Conservation (phyloP, 2,797 vertebrate species). For the Eulemur mongoz region DNA sequence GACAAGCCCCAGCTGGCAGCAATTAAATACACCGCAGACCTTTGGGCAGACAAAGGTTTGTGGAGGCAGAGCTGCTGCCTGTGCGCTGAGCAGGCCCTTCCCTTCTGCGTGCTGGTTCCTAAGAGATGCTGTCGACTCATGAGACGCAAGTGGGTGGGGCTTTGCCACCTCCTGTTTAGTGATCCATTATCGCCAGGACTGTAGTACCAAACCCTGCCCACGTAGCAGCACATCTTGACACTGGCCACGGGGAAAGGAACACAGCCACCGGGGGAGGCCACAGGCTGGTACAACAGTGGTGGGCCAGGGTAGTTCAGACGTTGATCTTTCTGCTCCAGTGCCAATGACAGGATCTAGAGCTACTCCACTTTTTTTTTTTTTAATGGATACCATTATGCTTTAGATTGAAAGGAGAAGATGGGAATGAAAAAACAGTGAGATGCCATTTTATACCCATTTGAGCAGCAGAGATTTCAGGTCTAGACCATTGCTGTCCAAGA, state of each 20-base stretch:
- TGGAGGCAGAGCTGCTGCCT: constrained; percentile 31
- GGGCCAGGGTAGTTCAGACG: no score
- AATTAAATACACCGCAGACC: constrained; percentile 68
- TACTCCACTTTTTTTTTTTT: no score
- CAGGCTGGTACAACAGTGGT: neutral
- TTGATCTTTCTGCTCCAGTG: neutral
- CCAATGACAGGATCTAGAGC: neutral
- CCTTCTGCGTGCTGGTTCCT: neutral
- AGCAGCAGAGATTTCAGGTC: neutral
- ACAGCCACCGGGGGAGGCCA: neutral
- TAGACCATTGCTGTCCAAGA: neutral
- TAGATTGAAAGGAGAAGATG: neutral
- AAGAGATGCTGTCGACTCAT: neutral
- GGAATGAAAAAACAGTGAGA: neutral
- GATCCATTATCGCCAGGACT: neutral
- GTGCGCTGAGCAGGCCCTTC: neutral
- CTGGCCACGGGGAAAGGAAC: neutral
- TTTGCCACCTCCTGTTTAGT: neutral
- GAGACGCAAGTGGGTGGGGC: neutral
- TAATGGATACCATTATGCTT: neutral
- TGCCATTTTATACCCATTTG: neutral
- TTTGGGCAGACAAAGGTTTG: constrained; percentile 63
- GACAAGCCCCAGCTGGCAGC: constrained; percentile 67
- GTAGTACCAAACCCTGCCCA: neutral
- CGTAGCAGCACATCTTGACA: neutral